phyloP scores from a whole-genome alignment of 2,113 vertebrate species.

The Kobus ellipsiprymnus region DNA sequence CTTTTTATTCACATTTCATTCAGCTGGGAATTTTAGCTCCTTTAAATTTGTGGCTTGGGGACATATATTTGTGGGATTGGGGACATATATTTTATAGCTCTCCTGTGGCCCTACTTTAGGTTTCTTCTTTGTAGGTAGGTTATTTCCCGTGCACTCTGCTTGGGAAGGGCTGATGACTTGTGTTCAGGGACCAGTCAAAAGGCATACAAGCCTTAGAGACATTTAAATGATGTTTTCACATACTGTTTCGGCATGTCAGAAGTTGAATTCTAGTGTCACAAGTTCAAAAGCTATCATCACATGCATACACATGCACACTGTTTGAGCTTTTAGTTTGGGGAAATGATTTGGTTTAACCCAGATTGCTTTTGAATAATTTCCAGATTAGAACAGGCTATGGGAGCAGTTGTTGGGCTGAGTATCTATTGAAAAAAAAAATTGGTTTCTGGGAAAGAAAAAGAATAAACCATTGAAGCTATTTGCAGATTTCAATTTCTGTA shows the following conservation, averaged over 20 bases:
- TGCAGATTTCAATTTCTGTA: slow-evolving; percentile 35
- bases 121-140: background rate
- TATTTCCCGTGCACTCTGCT: background rate
- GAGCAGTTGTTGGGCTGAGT: background rate
- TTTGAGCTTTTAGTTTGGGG: background rate
- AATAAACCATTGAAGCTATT: background rate
- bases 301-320: background rate
- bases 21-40: background rate
- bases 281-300: background rate
- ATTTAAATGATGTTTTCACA: background rate
- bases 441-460: slow-evolving; percentile 22
- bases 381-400: background rate
- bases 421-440: background rate
- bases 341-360: slow-evolving; percentile 9
- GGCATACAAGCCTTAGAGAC: background rate
- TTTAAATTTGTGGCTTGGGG: background rate
- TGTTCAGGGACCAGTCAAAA: background rate
- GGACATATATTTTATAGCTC: background rate
- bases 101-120: background rate
- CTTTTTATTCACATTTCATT: background rate
- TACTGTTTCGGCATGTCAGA: background rate
- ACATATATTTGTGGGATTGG: background rate
- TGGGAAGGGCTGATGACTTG: background rate
- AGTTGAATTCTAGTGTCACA: background rate
- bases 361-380: background rate